Percentiles rank a stretch among this genome's conserved stretches.
phyloP scores from a whole-genome alignment of 2,888 invertebrate species.

The Aelia acuminata region DNA sequence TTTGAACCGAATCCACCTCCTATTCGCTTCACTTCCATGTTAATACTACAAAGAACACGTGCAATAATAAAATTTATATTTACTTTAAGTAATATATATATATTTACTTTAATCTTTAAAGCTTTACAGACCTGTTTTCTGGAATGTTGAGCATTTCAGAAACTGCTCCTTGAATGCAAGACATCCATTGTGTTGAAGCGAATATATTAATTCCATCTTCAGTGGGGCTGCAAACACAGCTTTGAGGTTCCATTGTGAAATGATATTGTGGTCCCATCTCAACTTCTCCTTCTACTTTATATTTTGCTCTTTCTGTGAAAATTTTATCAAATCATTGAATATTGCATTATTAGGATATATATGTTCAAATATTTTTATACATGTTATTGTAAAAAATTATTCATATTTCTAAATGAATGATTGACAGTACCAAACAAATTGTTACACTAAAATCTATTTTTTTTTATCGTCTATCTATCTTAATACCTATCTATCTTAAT shows the following conservation, averaged over 20 bases:
- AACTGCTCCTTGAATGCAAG: slow-evolving; percentile 74
- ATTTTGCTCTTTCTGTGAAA: slow-evolving; percentile 60
- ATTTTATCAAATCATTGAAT: background rate
- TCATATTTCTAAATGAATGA: background rate
- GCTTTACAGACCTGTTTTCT: slow-evolving; percentile 73
- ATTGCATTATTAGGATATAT: background rate
- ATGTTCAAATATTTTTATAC: background rate
- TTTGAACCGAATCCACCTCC: slow-evolving; percentile 90
- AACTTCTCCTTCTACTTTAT: slow-evolving; percentile 62
- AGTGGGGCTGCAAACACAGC: slow-evolving; percentile 77
- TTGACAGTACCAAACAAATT: background rate
- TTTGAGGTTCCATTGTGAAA: slow-evolving; percentile 82
- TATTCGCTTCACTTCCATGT: slow-evolving; percentile 79
- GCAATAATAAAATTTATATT: background rate
- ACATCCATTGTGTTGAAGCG: slow-evolving; percentile 77
- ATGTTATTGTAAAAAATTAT: background rate
- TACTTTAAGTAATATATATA: background rate
- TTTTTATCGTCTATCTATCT: background rate
- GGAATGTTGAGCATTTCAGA: slow-evolving; percentile 74
- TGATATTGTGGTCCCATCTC: slow-evolving; percentile 77
- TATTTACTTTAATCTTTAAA: background rate
- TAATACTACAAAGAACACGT: slow-evolving; percentile 73
- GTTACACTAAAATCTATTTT: background rate
- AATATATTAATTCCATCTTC: slow-evolving; percentile 82
- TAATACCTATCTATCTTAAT: no score